Evolutionary conservation across 2,888 invertebrate species (phyloP), one percentile per base, ranked within the genome.

Genomic region (Drosophila austrosaltans): DNA sequence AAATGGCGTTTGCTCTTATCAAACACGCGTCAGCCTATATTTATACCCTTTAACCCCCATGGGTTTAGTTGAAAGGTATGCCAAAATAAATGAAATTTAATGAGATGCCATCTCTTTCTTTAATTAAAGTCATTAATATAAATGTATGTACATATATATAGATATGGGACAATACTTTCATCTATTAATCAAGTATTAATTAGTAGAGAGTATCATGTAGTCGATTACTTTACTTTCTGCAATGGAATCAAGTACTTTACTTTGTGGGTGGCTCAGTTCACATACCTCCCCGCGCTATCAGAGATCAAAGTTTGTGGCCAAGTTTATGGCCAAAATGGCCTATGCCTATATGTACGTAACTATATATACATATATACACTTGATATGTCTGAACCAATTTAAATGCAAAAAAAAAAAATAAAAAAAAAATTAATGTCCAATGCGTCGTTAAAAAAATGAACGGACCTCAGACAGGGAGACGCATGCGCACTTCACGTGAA

Each of bases 401-500:
- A 36, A 54, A 54, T 54, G 54, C 54, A 54, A 30, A 48, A 48
- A 25, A 48, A 44, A 44, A 44, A 16, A 16, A 16, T 16, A 16
- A 16, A 16, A 16, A 16, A 16, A 16, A 16, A 16, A 16, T 16
- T 48, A 48, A 48, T 48, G 30, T 7, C 54, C 54, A 54, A 54
- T 16, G 54, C n/a, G 10, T 36, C 36, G 72, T 40, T 58, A 32
- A 25, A 64, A 32, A 64, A 32, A 25, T 22, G 36, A 48, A 58
- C 58, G 44, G 40, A 12, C 56, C 53, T 36, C 39, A 62, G 62
- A 64, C 70, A 48, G 48, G 63, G 62, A 69, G 65, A 72, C 76
- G 79, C 76, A 76, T 78, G 79, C 76, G 68, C 84, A 64, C 69
- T 76, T 81, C 79, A 82, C 87, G 87, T 82, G 87, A 87, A 76